A percentile compares a stretch with the other conserved stretches of the same genome.
phyloP scores from a whole-genome alignment of 2,797 vertebrate species.

The Balearica regulorum region DNA sequence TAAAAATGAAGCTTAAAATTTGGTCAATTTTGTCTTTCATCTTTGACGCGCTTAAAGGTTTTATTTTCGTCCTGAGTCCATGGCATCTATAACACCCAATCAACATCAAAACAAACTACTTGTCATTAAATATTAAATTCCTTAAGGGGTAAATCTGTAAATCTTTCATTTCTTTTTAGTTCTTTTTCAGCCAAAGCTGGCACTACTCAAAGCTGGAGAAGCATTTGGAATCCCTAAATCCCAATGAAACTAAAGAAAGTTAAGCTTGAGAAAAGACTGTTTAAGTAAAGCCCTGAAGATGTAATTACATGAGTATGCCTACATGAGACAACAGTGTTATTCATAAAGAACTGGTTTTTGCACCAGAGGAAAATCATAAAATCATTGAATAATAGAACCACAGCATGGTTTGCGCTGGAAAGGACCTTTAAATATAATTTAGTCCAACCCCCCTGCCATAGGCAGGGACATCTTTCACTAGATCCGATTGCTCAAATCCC shows the following conservation, averaged over 20 bases:
- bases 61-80: not conserved
- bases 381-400: not conserved
- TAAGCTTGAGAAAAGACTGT: not conserved
- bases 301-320: not conserved
- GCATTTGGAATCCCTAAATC: not conserved
- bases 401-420: not conserved
- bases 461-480: not conserved
- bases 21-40: conserved; percentile 1
- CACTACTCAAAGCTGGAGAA: not conserved
- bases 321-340: not conserved
- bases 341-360: not conserved
- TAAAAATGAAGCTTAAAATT: not conserved
- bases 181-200: not conserved
- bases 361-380: not conserved
- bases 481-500: not conserved
- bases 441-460: not conserved
- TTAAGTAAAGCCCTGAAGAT: not conserved
- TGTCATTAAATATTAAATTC: conserved; percentile 23
- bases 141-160: not conserved
- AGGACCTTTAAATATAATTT: not conserved
- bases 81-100: not conserved
- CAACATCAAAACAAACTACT: conserved; percentile 7
- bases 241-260: not conserved
- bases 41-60: not conserved
- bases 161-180: not conserved